Conservation (phyloP, 2,888 invertebrate species). For the Lasioglossum figueresi region DNA sequence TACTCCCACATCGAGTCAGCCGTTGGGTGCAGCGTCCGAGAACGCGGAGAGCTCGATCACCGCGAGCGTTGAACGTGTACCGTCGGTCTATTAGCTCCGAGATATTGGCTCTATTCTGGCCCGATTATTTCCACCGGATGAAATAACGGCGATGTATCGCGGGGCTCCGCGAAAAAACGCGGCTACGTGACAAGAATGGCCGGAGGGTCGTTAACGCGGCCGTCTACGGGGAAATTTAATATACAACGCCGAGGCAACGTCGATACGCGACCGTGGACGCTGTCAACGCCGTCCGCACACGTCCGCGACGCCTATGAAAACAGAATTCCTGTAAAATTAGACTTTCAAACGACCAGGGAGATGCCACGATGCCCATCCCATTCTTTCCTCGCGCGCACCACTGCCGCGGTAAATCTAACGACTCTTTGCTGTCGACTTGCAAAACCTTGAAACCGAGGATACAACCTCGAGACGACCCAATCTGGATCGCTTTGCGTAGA, state of each 20-base stretch:
- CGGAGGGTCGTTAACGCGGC: constrained; percentile 19
- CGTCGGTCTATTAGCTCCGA: constrained; percentile 8
- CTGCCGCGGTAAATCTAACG: neutral
- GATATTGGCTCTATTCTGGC: constrained; percentile 6
- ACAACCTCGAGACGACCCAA: neutral
- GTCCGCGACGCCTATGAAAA: constrained; percentile 19
- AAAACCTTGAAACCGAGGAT: neutral
- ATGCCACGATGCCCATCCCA: constrained; percentile 5
- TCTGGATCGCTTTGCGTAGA: constrained; percentile 2
- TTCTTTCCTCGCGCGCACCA: neutral
- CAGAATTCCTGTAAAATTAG: constrained; percentile 62
- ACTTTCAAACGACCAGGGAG: constrained; percentile 65
- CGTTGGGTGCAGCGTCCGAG: neutral
- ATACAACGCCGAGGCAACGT: neutral
- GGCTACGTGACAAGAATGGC: constrained; percentile 20
- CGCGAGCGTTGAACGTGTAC: constrained; percentile 3
- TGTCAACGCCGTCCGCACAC: neutral
- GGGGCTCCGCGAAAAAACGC: constrained; percentile 14
- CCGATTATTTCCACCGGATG: neutral
- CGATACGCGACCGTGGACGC: constrained; percentile 16
- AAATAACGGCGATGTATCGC: constrained; percentile 20
- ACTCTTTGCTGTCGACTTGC: constrained; percentile 6
- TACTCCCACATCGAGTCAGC: neutral
- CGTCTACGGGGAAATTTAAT: constrained; percentile 29
- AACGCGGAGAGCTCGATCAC: neutral